Base-by-base conservation (phyloP, 1,140 invertebrate genomes). In the Drosophila sechellia region DNA sequence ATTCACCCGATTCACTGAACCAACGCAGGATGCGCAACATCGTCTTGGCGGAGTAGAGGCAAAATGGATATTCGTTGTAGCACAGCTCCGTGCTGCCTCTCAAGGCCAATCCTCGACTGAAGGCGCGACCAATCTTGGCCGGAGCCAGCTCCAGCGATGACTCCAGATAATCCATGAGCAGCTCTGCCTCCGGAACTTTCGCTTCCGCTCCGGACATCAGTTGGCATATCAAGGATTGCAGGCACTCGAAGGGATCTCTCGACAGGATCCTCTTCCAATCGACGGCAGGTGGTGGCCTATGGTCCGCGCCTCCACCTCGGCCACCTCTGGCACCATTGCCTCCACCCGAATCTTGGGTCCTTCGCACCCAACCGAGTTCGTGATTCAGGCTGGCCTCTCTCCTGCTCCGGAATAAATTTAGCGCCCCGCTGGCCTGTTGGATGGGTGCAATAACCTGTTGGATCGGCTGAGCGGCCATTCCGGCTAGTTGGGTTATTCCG, bases 201-300 rank as follows among this genome's bases (percentile, higher is more conserved):
- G 63, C 72, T 50, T 92, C 92, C 0, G 92, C 90, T 0, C 92
- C 92, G 3, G 92, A 81, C 78, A 86, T 77, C 0, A 92, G 50
- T 58, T 92, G 91, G n/a, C 92, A 92, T 13, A 92, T 90, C 0
- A 92, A 70, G 5, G 92, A 92, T 39, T 86, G 90, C 2, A 92
- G 39, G 55, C 92, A 92, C 66, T 90, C 91, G 37, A 92, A 91
- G 5, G 92, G 92, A 79, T 92, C 92, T 1, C 83, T 71, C 0
- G 90, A 77, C 3, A 92, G 55, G 12, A 92, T 91, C n/a, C 81
- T 63, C 37, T 92, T 90, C 92, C 92, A 92, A 35, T 92, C 81
- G 27, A 91, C 69, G 50, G 74, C 34, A 15, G 49, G 37, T 10
- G 37, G 13, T 5, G 56, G 46, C 25, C 48, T 45, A 5, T 37